Conservation (phyloP, 1,140 invertebrate genomes). For the Tetraneura akinire region DNA sequence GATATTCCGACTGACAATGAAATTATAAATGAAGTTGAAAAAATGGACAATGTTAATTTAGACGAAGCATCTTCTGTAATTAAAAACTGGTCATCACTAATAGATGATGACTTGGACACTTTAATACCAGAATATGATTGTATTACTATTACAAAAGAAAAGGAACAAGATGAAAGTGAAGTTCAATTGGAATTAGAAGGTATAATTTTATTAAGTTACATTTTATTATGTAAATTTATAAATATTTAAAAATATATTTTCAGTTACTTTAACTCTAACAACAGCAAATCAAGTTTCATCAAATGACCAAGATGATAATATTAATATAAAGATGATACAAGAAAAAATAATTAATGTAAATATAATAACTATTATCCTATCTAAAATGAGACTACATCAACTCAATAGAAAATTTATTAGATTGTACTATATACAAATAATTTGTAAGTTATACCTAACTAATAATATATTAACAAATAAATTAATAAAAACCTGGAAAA, state of each 20-base stretch:
- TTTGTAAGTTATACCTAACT: no score
- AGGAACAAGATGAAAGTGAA: constrained; percentile 21
- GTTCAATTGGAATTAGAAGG: constrained; percentile 37
- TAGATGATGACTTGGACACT: constrained; percentile 15
- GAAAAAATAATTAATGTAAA: no score
- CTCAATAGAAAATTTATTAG: no score
- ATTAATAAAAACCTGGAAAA: no score
- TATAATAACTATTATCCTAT: no score
- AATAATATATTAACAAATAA: no score
- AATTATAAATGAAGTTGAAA: neutral
- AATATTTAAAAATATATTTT: neutral
- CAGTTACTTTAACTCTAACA: constrained; percentile 44
- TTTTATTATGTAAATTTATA: neutral
- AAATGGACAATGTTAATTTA: constrained; percentile 14
- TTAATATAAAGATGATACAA: neutral
- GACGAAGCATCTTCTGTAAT: constrained; percentile 25
- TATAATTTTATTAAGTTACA: neutral
- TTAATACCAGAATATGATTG: constrained; percentile 32
- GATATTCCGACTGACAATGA: neutral
- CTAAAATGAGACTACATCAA: no score
- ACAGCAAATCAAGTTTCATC: neutral
- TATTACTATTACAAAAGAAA: constrained; percentile 36
- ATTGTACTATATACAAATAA: no score
- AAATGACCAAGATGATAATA: neutral
- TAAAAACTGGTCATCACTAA: constrained; percentile 31